Conservation (phyloP, 1,140 invertebrate genomes). For the Leptestheria dahalacensis region DNA sequence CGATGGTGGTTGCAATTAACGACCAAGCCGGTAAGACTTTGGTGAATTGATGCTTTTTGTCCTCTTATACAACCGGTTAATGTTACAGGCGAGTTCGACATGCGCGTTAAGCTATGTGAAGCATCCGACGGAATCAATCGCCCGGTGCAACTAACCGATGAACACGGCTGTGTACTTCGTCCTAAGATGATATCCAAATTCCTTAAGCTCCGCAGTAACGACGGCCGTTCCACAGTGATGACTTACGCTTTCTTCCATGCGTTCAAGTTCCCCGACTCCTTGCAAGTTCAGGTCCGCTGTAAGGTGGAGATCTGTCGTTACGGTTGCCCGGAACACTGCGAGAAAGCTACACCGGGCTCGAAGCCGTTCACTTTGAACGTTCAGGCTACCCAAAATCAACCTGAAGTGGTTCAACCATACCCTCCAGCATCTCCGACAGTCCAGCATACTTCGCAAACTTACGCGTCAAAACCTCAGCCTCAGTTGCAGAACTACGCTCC, state of each 20-base stretch:
- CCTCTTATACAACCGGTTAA: conserved; percentile 22
- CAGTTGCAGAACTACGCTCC: not conserved
- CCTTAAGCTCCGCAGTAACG: conserved; percentile 47
- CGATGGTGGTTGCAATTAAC: conserved; percentile 83
- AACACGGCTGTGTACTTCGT: conserved; percentile 76
- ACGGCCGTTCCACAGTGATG: conserved; percentile 76
- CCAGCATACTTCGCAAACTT: conserved; percentile 10
- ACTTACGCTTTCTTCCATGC: conserved; percentile 91
- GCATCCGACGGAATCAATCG: conserved; percentile 71
- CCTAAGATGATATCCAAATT: conserved; percentile 89
- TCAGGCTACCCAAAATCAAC: not conserved
- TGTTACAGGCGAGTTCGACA: conserved; percentile 74
- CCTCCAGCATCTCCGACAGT: not conserved
- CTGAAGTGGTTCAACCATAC: conserved; percentile 5
- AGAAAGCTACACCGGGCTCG: conserved; percentile 27
- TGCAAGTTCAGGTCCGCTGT: conserved; percentile 85
- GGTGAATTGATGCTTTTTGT: conserved; percentile 1
- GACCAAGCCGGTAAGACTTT: conserved; percentile 65
- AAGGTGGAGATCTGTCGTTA: conserved; percentile 77
- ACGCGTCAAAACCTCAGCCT: conserved; percentile 3
- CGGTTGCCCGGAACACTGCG: conserved; percentile 73
- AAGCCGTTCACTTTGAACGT: conserved; percentile 19
- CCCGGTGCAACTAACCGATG: conserved; percentile 78
- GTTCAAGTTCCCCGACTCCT: conserved; percentile 87
- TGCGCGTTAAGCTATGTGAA: conserved; percentile 85